Evolutionary conservation across 2,888 invertebrate genomes (phyloP), one percentile per base, ranked within the genome.

Genomic region (Eustalomyia histrio): DNA sequence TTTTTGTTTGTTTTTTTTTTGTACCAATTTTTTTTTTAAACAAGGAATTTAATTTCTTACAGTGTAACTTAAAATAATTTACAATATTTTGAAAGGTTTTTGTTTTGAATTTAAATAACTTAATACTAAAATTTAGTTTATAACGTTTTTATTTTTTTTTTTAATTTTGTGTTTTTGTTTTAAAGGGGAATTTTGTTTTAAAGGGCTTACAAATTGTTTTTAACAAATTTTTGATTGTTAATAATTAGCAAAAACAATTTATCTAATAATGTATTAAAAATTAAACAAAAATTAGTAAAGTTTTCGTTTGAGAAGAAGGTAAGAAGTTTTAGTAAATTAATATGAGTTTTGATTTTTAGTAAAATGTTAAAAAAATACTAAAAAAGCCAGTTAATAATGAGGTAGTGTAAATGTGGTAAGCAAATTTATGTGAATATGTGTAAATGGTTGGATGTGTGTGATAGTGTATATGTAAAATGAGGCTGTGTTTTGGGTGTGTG

Each of bases 1-100:
- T 43, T 69, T 76, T 67, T 67, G 29, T 53, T 76, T 53, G 14
- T 47, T n/a, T 47, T n/a, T 47, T 43, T 47, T 14, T 21, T 57
- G 39, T 76, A 76, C 72, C 68, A 75, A 78, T 75, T 61, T 73
- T 63, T 63, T 63, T 75, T 72, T 61, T 55, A n/a, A 29, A 69
- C 43, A 65, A 43, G 53, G 73, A 57, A 5, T 69, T 75, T 75
- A 69, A 69, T 74, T 74, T 81, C 78, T 74, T 81, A 81, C 53
- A 55, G 81, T 78, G 81, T 78, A 81, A 71, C 78, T 81, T 78
- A 75, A 67, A 71, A 71, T 80, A 81, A 75, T 81, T 81, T 81
- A 78, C 78, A 81, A 81, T 53, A 35, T 60, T 39, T 58, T 58
- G 17, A n/a, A 35, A 50, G 78, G 78, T 61, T 57, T 24, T 55